phyloP scores from a whole-genome alignment of 1,140 invertebrate species.

The Anoplophora glabripennis region DNA sequence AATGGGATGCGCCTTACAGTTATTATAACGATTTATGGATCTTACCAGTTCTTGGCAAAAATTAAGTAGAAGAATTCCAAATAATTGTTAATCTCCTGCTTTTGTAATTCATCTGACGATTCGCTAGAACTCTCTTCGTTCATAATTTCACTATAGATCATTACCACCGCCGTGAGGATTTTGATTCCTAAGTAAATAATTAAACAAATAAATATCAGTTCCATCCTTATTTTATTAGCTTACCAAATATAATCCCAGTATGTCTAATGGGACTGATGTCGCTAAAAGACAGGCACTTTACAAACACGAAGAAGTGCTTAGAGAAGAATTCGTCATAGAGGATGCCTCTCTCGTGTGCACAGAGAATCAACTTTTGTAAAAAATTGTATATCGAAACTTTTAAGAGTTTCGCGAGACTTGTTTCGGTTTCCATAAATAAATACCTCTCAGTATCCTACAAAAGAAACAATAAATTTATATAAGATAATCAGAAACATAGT shows the following conservation, averaged over 20 bases:
- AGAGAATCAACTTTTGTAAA: slow-evolving; percentile 10
- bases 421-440: slow-evolving; percentile 14
- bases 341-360: slow-evolving; percentile 3
- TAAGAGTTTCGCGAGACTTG: not conserved
- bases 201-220: not conserved
- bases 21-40: too few relatives aligned
- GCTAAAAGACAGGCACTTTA: slow-evolving; percentile 18
- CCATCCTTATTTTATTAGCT: not conserved
- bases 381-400: slow-evolving; percentile 9
- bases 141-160: slow-evolving; percentile 1
- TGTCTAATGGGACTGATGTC: slow-evolving; percentile 1
- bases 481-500: too few relatives aligned
- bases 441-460: slow-evolving; percentile 15
- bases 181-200: slow-evolving; percentile 14
- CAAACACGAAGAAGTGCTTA: not conserved
- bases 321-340: slow-evolving; percentile 11
- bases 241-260: slow-evolving; percentile 18
- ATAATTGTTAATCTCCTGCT: not conserved
- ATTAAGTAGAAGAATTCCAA: slow-evolving; percentile 21
- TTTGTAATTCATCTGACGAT: not conserved
- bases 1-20: too few relatives aligned
- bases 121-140: slow-evolving; percentile 1
- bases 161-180: slow-evolving; percentile 12
- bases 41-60: slow-evolving; percentile 18
- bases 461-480: not conserved